Evolutionary conservation across 2,888 invertebrate species (phyloP), one percentile per base, ranked within the genome.

Genomic region (Rotaria socialis): DNA sequence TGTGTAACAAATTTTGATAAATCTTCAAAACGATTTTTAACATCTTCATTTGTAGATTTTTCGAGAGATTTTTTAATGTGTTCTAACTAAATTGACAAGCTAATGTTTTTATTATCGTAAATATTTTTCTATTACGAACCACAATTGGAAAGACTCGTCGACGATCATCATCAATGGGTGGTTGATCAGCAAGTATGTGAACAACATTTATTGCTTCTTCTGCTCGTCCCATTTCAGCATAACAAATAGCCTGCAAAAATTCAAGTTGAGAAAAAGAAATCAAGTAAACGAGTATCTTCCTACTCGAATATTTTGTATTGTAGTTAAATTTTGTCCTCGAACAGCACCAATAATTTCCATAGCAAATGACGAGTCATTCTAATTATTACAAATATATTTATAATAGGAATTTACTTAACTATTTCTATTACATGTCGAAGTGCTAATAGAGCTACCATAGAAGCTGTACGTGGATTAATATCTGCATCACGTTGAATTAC

Each of bases 121-220:
- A 27, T 27, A 67, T 35, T 11, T 52, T 52, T 52, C 14, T 52
- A 4, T 52, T 16, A 80, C 75, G 10, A 47, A 80, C 75, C 47
- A 47, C 47, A 24, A 80, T 16, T 80, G 75, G 75, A 80, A 80
- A 80, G 24, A 80, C 43, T 8, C 47, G 41, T 11, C 75, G 75
- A 43, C 7, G 47, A 80, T 80, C 75, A 80, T 47, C 11, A 24
- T 67, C 67, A 35, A 67, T 16, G 5, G 67, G 67, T 67, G 67
- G 67, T 67, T 67, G 67, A 67, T 67, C 67, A 67, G 67, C 67
- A 67, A 67, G 67, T 67, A 67, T 35, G 19, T 56, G 52, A n/a
- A 84, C n/a, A 35, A 56, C 1, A 55, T 84, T 52, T 24, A 84
- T 55, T 27, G 84, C 84, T 84, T 84, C 84, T 50, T 84, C 84